Evolutionary conservation across 1,140 invertebrate genomes (phyloP), one percentile per base, ranked within the genome.

Genomic region (Macrobrachium rosenbergii): DNA sequence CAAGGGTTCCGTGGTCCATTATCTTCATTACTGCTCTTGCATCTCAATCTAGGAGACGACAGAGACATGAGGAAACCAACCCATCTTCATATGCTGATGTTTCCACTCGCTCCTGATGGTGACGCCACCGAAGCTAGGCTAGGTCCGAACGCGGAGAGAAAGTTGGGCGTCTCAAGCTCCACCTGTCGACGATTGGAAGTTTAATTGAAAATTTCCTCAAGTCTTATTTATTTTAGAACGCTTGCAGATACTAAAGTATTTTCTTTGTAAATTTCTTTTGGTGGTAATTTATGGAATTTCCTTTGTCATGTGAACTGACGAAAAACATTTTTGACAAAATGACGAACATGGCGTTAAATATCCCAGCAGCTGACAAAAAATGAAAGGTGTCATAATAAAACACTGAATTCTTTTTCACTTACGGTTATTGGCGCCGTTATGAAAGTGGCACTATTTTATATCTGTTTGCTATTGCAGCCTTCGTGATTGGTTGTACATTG

Each of bases 71-170:
- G 81, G 67, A 45, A 83, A 84, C 78, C 78, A 75, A 88, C 91
- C 91, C 91, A 92, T 92, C 77, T 92, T 91, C 3, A 88, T 67
- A 58, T 91, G 90, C n/a, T 92, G 92, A 8, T 86, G 67, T 52
- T 89, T 89, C 88, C 88, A 89, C 84, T 93, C 92, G n/a, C 89
- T 90, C 19, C 91, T 91, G 10, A 93, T 92, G 23, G 92, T 91
- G n/a, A 92, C 90, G 21, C 96, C 96, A 92, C 98, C 97, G 85
- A 97, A 94, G 90, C 97, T n/a, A n/a, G n/a, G n/a, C n/a, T 97
- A 6, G 97, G 97, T 19, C 96, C 97, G 91, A 98, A 97, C 16
- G 96, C 96, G 21, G 96, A 95, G 21, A 97, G 93, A 91, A 97
- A 97, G 88, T 95, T 93, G 1, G 97, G 97, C 60, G 95, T 94